phyloP scores from a whole-genome alignment of 2,888 invertebrate genomes.

The Andricus curvator region DNA sequence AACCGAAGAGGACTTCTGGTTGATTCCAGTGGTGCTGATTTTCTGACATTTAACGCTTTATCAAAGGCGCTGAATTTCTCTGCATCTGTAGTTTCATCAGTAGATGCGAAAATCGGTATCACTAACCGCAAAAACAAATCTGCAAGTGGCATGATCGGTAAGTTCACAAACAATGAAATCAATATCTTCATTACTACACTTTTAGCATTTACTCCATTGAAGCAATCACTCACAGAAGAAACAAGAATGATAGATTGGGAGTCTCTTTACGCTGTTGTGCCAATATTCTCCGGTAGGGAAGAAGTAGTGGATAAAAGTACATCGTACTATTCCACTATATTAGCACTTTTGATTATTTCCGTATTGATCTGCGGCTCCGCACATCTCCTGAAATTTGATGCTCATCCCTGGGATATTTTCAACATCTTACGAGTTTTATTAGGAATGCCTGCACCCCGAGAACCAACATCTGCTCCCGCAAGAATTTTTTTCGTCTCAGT shows the following conservation, averaged over 20 bases:
- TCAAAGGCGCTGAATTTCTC: background rate
- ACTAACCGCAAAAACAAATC: background rate
- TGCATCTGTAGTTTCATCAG: background rate
- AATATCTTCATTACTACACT: background rate
- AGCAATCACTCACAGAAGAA: background rate
- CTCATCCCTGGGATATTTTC: too few relatives aligned
- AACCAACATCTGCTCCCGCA: too few relatives aligned
- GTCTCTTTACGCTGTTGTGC: too few relatives aligned
- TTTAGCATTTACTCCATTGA: fast-evolving
- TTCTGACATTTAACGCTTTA: background rate
- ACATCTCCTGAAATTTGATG: too few relatives aligned
- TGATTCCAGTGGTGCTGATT: background rate
- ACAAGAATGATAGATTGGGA: background rate
- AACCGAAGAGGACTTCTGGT: background rate
- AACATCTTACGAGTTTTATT: background rate
- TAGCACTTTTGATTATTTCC: too few relatives aligned
- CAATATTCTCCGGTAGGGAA: too few relatives aligned
- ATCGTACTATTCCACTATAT: too few relatives aligned
- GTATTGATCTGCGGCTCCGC: too few relatives aligned
- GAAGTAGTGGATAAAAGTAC: too few relatives aligned
- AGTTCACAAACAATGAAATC: background rate
- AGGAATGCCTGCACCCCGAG: too few relatives aligned
- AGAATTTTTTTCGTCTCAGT: too few relatives aligned
- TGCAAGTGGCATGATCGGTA: background rate
- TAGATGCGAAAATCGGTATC: background rate